Evolutionary conservation across 2,888 invertebrate species (phyloP), one percentile per base, ranked within the genome.

Genomic region (Cantharis rufa): DNA sequence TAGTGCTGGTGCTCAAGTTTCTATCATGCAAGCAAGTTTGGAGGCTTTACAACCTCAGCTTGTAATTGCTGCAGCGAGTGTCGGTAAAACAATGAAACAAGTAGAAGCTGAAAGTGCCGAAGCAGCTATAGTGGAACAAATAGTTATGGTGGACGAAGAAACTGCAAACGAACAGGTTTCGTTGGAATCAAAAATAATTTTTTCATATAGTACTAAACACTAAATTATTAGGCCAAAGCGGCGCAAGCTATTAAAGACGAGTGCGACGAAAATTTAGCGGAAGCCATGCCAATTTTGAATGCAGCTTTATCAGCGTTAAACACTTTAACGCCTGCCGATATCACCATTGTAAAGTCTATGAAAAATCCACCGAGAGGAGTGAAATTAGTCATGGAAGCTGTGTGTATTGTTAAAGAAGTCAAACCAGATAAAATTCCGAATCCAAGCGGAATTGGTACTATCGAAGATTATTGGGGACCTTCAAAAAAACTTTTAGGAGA

Each of bases 331-430:
- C 93, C 95, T 3, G 92, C 94, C 73, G 98, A 97, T 86, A 96
- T 99, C 80, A 95, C 97, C 3, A 93, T 97, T 79, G 95, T 99
- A 62, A 98, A 97, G 88, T 94, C 97, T 0, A 98, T 99, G 98
- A 98, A 97, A 89, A 96, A 94, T 89, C 98, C 98, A 0, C 98
- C 98, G 0, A 91, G 93, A 81, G 95, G 95, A 16, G 95, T 99
- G 9, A 95, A 94, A 84, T 89, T 96, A 21, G 95, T 98, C 3
- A 96, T 98, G 96, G 98, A 98, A 88, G 96, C 96, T 68, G 93
- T 99, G 80, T 98, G 98, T 86, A 27, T 70, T 32, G 62, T 69
- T 32, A 82, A 94, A 92, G 96, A 95, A 80, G 90, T 96, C 9
- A 98, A 98, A 89, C 95, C 98, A 0, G 97, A 98, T 81, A 93